These are phyloP conservation scores for Trogon surrucura DNA, from an alignment of 2,113 vertebrate species.

Conservation along the genomic window DNA sequence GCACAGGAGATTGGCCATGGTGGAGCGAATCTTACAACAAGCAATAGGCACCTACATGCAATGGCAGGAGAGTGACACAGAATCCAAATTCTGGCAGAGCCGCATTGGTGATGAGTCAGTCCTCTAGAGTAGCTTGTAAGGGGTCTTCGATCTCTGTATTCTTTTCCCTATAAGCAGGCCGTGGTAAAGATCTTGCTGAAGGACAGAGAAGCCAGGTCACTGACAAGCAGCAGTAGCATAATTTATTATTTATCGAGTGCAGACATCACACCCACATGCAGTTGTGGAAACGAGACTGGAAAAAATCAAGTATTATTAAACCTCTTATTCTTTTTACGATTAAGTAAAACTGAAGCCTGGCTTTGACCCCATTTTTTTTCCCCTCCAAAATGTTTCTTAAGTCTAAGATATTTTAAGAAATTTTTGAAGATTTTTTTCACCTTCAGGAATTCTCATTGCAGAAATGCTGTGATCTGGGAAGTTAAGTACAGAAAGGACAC, in stretches of 20 bases:
- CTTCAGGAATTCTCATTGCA: not conserved
- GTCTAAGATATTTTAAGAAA: not conserved
- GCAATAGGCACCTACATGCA: not conserved
- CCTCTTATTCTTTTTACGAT: not conserved
- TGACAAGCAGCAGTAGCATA: not conserved
- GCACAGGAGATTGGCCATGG: not conserved
- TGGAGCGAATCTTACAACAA: not conserved
- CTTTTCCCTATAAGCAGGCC: not conserved
- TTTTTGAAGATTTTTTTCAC: not conserved
- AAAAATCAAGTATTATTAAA: not conserved
- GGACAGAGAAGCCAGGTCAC: not conserved
- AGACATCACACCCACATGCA: not conserved
- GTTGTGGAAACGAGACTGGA: not conserved
- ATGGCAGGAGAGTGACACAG: not conserved
- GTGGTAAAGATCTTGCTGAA: not conserved
- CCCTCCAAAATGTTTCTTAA: not conserved
- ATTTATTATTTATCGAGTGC: slow-evolving; percentile 6
- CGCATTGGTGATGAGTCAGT: not conserved
- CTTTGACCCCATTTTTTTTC: not conserved
- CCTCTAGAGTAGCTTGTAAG: not conserved
- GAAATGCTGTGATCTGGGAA: not conserved
- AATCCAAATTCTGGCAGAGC: not conserved
- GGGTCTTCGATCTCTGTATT: accelerated
- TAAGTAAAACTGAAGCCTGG: not conserved
- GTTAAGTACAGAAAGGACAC: not conserved